Evolutionary conservation across 1,140 invertebrate species (phyloP), one percentile per base, ranked within the genome.

Genomic region (Platorchestia sp.): DNA sequence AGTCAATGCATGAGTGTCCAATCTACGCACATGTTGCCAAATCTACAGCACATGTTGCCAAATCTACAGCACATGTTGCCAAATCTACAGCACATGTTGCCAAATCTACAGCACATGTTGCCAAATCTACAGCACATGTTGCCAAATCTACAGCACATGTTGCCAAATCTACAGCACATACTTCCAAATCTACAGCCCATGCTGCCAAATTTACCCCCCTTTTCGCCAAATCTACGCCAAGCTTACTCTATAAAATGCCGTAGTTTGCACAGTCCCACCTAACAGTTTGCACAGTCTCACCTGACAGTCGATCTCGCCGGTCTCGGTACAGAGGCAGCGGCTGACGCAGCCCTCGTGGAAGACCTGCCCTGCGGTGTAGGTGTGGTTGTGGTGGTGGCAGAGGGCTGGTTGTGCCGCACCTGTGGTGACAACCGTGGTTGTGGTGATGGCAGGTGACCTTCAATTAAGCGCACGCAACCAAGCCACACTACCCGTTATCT

Each of bases 311-410:
- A 97, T 97, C 96, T 97, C 97, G 36, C 96, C 96, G 86, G 97
- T 96, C 59, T 96, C 96, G 95, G 96, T 97, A 95, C 97, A 97
- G 86, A 96, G 96, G 96, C 97, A 97, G 87, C 96, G 96, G 47
- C 96, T 97, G 42, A 97, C 97, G 95, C 97, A 97, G 44, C 97
- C 97, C 86, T 97, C 97, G 86, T 96, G 97, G 96, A 97, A 97
- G 16, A 97, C 96, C 51, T 97, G 97, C 0, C 97, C 97, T 59
- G 97, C 96, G 36, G 95, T 95, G 96, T 97, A 97, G 0, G 97
- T 97, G 41, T 5, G 41, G 89, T 91, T 91, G 89, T 91, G 89
- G 89, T 91, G 89, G 89, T 91, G 89, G 43, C 89, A 91, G 1
- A 1, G 89, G 3, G 7, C 89, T 7, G 22, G 41, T 16, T n/a